Evolutionary conservation across 2,113 vertebrate species (phyloP), one percentile per base, ranked within the genome.

Genomic region (Corythoichthys intestinalis): DNA sequence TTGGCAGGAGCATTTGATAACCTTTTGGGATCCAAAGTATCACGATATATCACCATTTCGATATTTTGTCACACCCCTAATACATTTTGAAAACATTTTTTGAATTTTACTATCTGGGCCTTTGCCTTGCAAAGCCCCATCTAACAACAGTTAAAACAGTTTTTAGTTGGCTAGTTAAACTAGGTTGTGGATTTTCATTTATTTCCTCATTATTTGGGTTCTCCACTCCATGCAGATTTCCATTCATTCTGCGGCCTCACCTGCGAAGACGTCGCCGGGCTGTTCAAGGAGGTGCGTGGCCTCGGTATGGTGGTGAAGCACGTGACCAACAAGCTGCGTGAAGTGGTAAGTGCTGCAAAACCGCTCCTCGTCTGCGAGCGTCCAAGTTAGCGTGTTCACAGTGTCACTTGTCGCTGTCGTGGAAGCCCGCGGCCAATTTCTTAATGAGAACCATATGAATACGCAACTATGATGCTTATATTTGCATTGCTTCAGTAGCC

Each of bases 231-330:
- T 58, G 59, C 82, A 93, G 96, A 95, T 75, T 85, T 94, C 62
- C 93, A 95, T 72, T 91, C 93, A 57, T 91, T 97, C 77, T 99
- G 97, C 17, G 96, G 96, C 10, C 94, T 96, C 88, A 94, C 97
- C 47, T 99, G 97, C 67, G 94, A 98, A 0, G 96, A 98, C 67
- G 91, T 99, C 57, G 88, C 92, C 74, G 91, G 88, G 85, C 95
- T 98, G 94, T 95, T 97, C 77, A 90, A 93, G 69, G 97, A 99
- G 83, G 87, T 99, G 75, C 93, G 91, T 84, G 94, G 96, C 67
- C 92, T 99, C 57, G 92, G 93, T 8, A 88, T 94, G 70, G 91
- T 98, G 14, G 95, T 99, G 34, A 94, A 92, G 74, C 91, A 94
- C 0, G 91, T 99, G 83, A 92, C 95, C n/a, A 90, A 94, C 39